Conservation (phyloP, 2,113 vertebrate species). For the Crotalus helleri region DNA sequence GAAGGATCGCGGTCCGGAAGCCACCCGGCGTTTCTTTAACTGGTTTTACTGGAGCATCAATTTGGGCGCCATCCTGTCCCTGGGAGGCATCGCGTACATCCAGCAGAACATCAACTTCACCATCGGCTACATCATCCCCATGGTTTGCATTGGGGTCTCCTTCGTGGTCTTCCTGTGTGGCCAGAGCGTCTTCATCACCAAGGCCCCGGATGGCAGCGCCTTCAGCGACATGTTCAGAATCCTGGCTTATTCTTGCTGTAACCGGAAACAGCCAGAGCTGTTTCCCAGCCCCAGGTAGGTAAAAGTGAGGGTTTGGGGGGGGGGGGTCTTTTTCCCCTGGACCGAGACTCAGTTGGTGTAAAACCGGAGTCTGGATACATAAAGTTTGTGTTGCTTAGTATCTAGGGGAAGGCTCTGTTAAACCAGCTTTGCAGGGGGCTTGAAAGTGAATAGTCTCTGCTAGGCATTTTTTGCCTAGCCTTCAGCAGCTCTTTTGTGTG, state of each 20-base stretch:
- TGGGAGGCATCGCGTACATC: conserved; percentile 90
- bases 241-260: conserved; percentile 78
- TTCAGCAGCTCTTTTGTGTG: background rate
- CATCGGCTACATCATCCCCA: conserved; percentile 83
- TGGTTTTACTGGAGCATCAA: conserved; percentile 99
- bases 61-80: conserved; percentile 88
- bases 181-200: conserved; percentile 86
- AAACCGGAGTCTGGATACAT: background rate
- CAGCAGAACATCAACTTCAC: conserved; percentile 90
- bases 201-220: conserved; percentile 91
- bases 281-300: conserved; percentile 66
- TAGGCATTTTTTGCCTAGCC: background rate
- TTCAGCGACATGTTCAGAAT: conserved; percentile 90
- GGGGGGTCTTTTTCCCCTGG: background rate
- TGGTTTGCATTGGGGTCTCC: conserved; percentile 84
- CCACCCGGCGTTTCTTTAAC: conserved; percentile 93
- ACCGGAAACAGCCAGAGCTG: conserved; percentile 57
- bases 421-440: background rate
- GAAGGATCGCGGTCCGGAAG: conserved; percentile 92
- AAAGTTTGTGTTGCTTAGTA: background rate
- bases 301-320: background rate
- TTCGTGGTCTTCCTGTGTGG: conserved; percentile 88
- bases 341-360: conserved; percentile 21
- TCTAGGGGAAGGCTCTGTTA: background rate
- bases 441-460: background rate